These are phyloP conservation scores for Parazoanthus swiftii DNA, from an alignment of 92 coral and sea anemone species.

Conservation along the genomic window DNA sequence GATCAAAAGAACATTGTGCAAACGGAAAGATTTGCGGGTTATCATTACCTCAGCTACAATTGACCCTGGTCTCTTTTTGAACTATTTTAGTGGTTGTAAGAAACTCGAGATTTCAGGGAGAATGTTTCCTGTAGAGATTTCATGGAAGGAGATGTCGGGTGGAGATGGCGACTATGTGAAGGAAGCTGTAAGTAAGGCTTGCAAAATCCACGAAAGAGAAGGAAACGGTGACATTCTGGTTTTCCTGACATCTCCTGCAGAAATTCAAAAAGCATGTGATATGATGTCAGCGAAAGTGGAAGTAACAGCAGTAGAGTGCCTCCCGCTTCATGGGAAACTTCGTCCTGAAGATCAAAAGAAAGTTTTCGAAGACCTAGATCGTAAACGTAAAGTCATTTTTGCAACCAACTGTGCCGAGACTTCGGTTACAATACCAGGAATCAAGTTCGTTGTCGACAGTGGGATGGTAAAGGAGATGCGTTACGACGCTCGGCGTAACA, in stretches of 20 bases:
- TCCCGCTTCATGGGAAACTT: slow-evolving; percentile 95
- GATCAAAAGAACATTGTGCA: slow-evolving; percentile 75
- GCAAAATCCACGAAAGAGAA: slow-evolving; percentile 65
- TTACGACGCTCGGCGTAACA: slow-evolving; percentile 84
- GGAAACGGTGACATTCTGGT: slow-evolving; percentile 83
- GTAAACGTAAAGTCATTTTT: slow-evolving; percentile 89
- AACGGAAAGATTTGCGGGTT: slow-evolving; percentile 76
- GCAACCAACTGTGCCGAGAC: slow-evolving; percentile 99
- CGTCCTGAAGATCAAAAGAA: slow-evolving; percentile 86
- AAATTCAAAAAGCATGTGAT: slow-evolving; percentile 84
- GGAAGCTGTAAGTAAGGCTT: slow-evolving; percentile 66
- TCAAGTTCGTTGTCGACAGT: slow-evolving; percentile 89
- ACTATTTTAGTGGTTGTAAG: slow-evolving; percentile 75
- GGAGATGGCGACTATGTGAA: slow-evolving; percentile 59
- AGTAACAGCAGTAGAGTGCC: slow-evolving; percentile 53
- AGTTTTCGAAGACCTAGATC: slow-evolving; percentile 55
- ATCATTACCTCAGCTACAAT: slow-evolving; percentile 95
- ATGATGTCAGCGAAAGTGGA: slow-evolving; percentile 41
- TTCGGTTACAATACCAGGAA: slow-evolving; percentile 89
- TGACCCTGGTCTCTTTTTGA: slow-evolving; percentile 72
- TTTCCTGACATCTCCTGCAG: slow-evolving; percentile 88
- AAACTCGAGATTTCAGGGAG: slow-evolving; percentile 84
- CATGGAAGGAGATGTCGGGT: slow-evolving; percentile 45
- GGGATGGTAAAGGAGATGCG: slow-evolving; percentile 95
- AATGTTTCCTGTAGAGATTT: slow-evolving; percentile 85